These are phyloP conservation scores for Trichomycterus rosablanca DNA, from an alignment of 2,113 vertebrate genomes.

Conservation along the genomic window DNA sequence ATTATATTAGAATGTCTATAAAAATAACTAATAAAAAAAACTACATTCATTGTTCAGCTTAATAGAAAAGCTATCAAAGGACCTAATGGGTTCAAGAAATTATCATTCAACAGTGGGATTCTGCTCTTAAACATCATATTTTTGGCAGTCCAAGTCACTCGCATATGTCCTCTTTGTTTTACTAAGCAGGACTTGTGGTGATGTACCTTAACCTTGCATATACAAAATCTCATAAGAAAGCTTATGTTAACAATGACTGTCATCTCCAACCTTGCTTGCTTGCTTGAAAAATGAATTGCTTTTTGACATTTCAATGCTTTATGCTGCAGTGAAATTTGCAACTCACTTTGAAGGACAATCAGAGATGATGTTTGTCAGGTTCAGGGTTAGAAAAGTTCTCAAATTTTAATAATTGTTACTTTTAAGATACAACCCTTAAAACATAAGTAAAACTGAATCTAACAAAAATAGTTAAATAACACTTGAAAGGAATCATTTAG, in stretches of 20 bases:
- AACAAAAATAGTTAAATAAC: too few species aligned
- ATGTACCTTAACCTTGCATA: background rate
- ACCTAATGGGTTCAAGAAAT: too few species aligned
- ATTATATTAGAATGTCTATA: too few species aligned
- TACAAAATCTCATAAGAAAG: conserved; percentile 6
- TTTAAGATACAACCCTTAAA: too few species aligned
- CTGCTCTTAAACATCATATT: background rate
- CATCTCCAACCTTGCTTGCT: conserved; percentile 15
- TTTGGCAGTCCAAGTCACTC: background rate
- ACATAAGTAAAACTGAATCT: too few species aligned
- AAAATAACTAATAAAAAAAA: too few species aligned
- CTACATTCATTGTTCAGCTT: too few species aligned
- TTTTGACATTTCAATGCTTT: conserved; percentile 2
- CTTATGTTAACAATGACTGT: conserved; percentile 13
- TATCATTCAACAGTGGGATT: too few species aligned
- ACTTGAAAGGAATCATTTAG: too few species aligned
- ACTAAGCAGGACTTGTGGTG: background rate
- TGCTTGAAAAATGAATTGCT: conserved; percentile 28
- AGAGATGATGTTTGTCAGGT: conserved; percentile 24
- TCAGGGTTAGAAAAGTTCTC: too few species aligned
- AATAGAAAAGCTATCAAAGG: too few species aligned
- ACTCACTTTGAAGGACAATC: conserved; percentile 25
- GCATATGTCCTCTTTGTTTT: background rate
- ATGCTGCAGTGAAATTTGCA: conserved; percentile 24
- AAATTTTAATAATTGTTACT: too few species aligned